A percentile compares a stretch with the other conserved stretches of the same genome.
Evolutionary conservation across 2,113 vertebrate species (phyloP).

Genomic region (Egretta garzetta): DNA sequence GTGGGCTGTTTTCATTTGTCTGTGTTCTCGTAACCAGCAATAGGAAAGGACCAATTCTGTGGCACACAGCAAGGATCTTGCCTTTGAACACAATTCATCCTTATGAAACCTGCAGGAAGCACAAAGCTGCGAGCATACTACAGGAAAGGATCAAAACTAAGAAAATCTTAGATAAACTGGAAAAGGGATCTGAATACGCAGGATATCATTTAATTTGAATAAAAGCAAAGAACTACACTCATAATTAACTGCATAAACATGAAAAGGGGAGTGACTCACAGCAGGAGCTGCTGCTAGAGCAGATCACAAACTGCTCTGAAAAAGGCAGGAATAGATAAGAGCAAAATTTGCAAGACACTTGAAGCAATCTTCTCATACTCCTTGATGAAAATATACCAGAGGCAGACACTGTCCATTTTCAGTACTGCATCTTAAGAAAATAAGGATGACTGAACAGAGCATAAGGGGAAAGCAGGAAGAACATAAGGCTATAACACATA

Average conservation of each 20-base stretch:
- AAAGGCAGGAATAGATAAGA: not conserved
- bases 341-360: not conserved
- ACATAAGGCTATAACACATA: fast-evolving
- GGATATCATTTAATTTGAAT: not conserved
- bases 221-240: not conserved
- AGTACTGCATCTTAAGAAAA: not conserved
- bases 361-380: not conserved
- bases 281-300: not conserved
- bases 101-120: not conserved
- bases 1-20: not conserved
- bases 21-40: not conserved
- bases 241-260: not conserved
- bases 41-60: not conserved
- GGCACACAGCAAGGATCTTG: not conserved
- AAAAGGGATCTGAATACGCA: not conserved
- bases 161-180: not conserved
- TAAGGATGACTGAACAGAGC: not conserved
- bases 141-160: not conserved
- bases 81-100: not conserved
- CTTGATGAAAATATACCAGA: not conserved
- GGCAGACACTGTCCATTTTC: not conserved
- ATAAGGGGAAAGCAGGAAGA: not conserved
- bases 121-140: not conserved
- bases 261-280: not conserved
- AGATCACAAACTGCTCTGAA: not conserved